Conservation (phyloP, 2,113 vertebrate species). For the Channa argus region DNA sequence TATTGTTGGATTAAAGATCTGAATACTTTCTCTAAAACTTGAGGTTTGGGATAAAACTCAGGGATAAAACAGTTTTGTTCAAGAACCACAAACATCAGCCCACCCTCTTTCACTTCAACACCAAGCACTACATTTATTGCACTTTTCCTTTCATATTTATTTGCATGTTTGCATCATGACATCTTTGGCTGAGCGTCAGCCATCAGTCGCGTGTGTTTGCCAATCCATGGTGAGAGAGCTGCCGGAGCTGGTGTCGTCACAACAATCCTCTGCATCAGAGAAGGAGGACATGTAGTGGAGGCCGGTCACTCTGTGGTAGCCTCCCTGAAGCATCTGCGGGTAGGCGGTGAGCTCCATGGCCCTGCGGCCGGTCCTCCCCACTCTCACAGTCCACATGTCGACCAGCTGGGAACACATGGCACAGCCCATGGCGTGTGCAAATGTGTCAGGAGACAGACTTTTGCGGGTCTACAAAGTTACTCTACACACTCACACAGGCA, state of each 20-base stretch:
- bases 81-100: not conserved
- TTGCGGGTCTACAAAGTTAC: slow-evolving; percentile 13
- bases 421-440: slow-evolving; percentile 66
- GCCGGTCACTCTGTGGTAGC: slow-evolving; percentile 73
- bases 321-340: slow-evolving; percentile 57
- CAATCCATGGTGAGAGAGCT: slow-evolving; percentile 73
- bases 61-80: too few relatives aligned
- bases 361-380: slow-evolving; percentile 44
- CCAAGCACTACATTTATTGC: slow-evolving; percentile 23
- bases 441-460: not conserved
- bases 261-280: slow-evolving; percentile 74
- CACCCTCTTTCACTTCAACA: not conserved
- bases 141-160: slow-evolving; percentile 15
- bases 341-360: slow-evolving; percentile 73
- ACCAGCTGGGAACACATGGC: slow-evolving; percentile 79
- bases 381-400: slow-evolving; percentile 74
- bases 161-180: not conserved
- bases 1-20: not conserved
- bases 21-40: not conserved
- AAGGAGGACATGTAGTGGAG: slow-evolving; percentile 78
- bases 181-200: not conserved
- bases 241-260: slow-evolving; percentile 69
- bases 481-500: not conserved
- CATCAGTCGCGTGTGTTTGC: slow-evolving; percentile 57
- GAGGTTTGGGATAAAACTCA: not conserved